Base-by-base conservation (phyloP, 37 sponge, comb jelly and placozoan genomes). In the Geodia barretti region DNA sequence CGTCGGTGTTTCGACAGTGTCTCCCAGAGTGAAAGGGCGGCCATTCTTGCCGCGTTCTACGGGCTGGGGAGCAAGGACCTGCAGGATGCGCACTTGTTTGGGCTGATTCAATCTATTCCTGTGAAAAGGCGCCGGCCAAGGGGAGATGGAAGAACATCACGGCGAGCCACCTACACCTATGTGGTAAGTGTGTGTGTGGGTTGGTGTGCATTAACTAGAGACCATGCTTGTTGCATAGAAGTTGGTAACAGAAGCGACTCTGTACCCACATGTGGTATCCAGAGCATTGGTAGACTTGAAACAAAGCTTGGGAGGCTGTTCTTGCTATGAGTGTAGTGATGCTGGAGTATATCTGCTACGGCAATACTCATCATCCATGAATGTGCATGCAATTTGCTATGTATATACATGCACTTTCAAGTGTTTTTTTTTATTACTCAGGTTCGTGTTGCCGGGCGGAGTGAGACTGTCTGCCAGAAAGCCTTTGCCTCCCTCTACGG, bases 41-140 rank as follows among this genome's bases (percentile, higher is more conserved):
- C 9, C 4, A 11, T 70, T 31, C 29, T 70, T 5, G 40, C 14
- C 8, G 40, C 38, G 37, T 70, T 36, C 72, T 33, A 70, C 32
- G 54, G 54, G 11, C 54, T 47, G 11, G 54, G 11, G 14, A 14
- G 14, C 54, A 47, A 47, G 14, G 54, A 47, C 54, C 54, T 47
- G 54, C 54, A 70, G 21, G 72, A 70, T 38, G 72, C 72, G 23
- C 41, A 70, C 41, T 23, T 70, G 39, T 70, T 70, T 70, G 72
- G 72, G 29, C 41, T 70, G 3, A 70, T 70, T 34, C 23, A 21
- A 36, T 31, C 72, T 23, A 23, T 5, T 4, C 40, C 14, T 8
- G 72, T 70, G 41, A 70, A 70, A 38, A 5, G 72, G 41, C 14
- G 72, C 14, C 23, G 72, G 8, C 40, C 40, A 11, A 11, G 72